Conservation (phyloP, 2,797 vertebrate species). For the Schizopygopsis pylzovi region DNA sequence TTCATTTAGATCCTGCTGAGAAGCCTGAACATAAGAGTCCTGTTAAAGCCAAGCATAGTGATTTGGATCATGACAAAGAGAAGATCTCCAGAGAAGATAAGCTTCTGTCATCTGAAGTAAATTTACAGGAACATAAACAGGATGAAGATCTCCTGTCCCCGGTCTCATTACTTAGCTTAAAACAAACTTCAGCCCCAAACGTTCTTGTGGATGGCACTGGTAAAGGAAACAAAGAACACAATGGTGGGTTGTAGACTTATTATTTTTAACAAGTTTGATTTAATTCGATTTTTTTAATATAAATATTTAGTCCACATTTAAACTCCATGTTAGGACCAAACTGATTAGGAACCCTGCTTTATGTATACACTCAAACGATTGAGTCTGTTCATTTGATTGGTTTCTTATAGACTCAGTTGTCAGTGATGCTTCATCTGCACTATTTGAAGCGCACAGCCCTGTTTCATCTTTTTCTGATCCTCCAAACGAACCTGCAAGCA, state of each 20-base stretch:
- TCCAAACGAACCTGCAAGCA: background rate
- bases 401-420: slow-evolving; percentile 27
- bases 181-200: background rate
- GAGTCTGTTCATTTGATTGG: background rate
- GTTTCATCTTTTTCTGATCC: slow-evolving; percentile 16
- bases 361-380: background rate
- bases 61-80: slow-evolving; percentile 17
- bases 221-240: background rate
- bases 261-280: background rate
- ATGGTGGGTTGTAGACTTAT: background rate
- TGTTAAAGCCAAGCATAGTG: slow-evolving; percentile 7
- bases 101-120: background rate
- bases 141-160: background rate
- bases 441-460: background rate
- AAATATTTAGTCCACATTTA: background rate
- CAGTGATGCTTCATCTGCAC: slow-evolving; percentile 5
- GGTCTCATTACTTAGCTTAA: background rate
- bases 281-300: background rate
- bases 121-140: slow-evolving; percentile 20
- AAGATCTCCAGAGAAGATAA: slow-evolving; percentile 15
- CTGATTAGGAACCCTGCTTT: too few species aligned
- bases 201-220: background rate
- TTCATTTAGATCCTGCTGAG: slow-evolving; percentile 19
- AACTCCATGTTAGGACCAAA: background rate
- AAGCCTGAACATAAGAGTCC: slow-evolving; percentile 1